phyloP scores from a whole-genome alignment of 2,113 vertebrate species.

The Rhynchopsitta pachyrhyncha region DNA sequence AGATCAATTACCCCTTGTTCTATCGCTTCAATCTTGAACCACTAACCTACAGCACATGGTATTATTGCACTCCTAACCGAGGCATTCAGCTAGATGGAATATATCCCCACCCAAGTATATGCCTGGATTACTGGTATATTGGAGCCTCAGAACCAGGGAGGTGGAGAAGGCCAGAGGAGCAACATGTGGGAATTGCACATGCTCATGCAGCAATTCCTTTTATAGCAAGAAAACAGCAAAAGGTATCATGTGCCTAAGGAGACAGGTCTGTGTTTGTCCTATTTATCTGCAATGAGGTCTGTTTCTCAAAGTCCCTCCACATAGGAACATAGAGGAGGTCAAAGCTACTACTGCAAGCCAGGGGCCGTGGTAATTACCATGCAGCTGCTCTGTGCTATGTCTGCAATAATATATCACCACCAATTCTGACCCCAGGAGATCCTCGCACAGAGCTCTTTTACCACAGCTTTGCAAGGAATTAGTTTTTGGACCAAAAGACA shows the following conservation, averaged over 20 bases:
- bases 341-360: not conserved
- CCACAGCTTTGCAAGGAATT: not conserved
- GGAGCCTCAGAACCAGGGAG: not conserved
- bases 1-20: not conserved
- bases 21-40: not conserved
- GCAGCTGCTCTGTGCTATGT: not conserved
- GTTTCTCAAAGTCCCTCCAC: not conserved
- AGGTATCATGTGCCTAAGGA: fast-evolving
- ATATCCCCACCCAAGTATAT: not conserved
- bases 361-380: not conserved
- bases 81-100: not conserved
- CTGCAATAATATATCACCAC: not conserved
- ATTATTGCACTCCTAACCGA: not conserved
- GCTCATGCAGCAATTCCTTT: not conserved
- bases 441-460: not conserved
- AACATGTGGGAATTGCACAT: fast-evolving
- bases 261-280: not conserved
- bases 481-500: not conserved
- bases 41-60: not conserved
- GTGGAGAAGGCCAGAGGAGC: not conserved
- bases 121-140: not conserved
- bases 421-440: not conserved
- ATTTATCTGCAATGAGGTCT: not conserved
- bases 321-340: not conserved
- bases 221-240: not conserved